Evolutionary conservation across 2,797 vertebrate genomes (phyloP).

Genomic region (Melanitta fusca): DNA sequence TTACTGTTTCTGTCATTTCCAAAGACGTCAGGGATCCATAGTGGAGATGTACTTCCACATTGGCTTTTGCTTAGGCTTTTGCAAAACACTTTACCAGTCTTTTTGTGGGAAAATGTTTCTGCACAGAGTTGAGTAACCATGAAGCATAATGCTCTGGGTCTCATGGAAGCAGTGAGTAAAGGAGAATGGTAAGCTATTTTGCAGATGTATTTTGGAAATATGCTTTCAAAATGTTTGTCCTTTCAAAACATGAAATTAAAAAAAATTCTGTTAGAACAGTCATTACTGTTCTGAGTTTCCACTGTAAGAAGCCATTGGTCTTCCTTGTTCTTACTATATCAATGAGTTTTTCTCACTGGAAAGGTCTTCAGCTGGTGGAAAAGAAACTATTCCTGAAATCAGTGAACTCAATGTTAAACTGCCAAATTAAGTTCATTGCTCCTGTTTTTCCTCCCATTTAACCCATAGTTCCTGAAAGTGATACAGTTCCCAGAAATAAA

Average conservation of each 20-base stretch:
- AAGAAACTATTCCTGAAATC: slow-evolving; percentile 14
- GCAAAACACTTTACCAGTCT: neutral
- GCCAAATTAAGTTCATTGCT: neutral
- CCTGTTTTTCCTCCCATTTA: slow-evolving; percentile 3
- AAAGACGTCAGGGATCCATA: neutral
- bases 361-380: neutral
- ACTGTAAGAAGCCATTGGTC: neutral
- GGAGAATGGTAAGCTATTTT: neutral
- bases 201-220: neutral
- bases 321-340: neutral
- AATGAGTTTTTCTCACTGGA: neutral
- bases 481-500: neutral
- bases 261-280: neutral
- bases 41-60: neutral
- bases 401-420: neutral
- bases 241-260: neutral
- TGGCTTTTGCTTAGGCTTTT: neutral
- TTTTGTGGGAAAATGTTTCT: neutral
- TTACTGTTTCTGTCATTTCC: neutral
- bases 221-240: neutral
- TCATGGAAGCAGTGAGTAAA: neutral
- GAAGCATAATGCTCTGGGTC: neutral
- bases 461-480: slow-evolving; percentile 22
- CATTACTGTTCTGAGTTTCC: neutral
- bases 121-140: neutral